Evolutionary conservation across 2,888 invertebrate genomes (phyloP).

Genomic region (Pollenia amentaria): DNA sequence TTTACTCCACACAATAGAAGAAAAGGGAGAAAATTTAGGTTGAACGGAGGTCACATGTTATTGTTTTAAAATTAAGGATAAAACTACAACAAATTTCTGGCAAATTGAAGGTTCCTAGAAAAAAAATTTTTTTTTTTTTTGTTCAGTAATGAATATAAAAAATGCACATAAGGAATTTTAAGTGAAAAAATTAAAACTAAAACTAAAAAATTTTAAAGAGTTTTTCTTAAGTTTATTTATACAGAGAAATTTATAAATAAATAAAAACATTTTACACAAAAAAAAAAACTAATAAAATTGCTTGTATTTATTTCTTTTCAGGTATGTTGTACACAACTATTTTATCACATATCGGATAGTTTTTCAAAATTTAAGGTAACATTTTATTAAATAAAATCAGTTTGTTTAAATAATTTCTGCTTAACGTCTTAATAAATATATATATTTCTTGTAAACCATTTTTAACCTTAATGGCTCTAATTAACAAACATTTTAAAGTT

Average conservation of each 20-base stretch:
- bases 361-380: not conserved
- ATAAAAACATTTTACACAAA: too few species aligned
- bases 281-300: not conserved
- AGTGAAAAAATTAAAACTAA: too few species aligned
- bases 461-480: constrained; percentile 5
- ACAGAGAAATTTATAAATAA: not conserved
- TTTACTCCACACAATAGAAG: not conserved
- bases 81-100: too few species aligned
- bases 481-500: constrained; percentile 26
- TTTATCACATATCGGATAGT: too few species aligned
- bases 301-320: not conserved
- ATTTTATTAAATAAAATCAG: too few species aligned
- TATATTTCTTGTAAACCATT: too few species aligned
- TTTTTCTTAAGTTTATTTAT: too few species aligned
- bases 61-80: not conserved
- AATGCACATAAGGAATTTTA: too few species aligned
- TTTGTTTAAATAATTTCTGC: too few species aligned
- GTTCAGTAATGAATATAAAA: too few species aligned
- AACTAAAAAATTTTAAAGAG: too few species aligned
- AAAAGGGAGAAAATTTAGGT: constrained; percentile 16
- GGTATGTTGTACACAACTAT: constrained; percentile 1
- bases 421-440: too few species aligned
- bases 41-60: not conserved
- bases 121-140: not conserved
- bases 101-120: not conserved